Evolutionary conservation across 2,888 invertebrate species (phyloP).

Genomic region (Euplexia lucipara): DNA sequence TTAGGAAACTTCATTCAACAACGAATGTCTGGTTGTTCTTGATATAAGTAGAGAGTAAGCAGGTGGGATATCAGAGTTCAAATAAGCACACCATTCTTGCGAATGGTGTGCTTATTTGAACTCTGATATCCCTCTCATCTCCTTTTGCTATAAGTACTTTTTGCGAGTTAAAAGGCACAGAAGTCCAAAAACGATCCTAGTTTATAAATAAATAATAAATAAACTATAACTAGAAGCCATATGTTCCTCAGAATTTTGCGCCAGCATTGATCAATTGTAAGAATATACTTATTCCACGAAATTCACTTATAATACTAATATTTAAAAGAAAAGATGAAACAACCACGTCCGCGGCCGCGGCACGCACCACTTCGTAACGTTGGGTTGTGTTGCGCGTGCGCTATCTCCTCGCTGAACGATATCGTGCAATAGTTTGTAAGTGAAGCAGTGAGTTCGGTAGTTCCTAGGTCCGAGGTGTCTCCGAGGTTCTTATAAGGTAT

Average conservation of each 20-base stretch:
- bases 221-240: too few relatives aligned
- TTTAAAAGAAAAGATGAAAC: neutral
- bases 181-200: neutral
- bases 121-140: too few relatives aligned
- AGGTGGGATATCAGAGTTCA: too few relatives aligned
- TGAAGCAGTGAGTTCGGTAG: conserved; percentile 37
- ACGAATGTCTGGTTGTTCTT: neutral
- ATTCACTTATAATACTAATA: too few relatives aligned
- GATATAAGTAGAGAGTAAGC: too few relatives aligned
- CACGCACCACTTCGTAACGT: neutral
- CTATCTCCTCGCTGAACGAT: conserved; percentile 28
- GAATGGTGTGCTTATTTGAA: too few relatives aligned
- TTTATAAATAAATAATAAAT: too few relatives aligned
- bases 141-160: too few relatives aligned
- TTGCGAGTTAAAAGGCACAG: too few relatives aligned
- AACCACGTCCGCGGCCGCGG: neutral
- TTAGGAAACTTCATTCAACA: neutral
- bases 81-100: too few relatives aligned
- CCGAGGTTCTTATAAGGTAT: conserved; percentile 18
- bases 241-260: neutral
- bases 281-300: neutral
- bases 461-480: conserved; percentile 5
- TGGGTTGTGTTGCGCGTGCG: conserved; percentile 24
- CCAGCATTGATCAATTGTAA: neutral
- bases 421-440: conserved; percentile 30